Evolutionary conservation across 2,797 vertebrate species (phyloP).

Genomic region (Myripristis jacobus): DNA sequence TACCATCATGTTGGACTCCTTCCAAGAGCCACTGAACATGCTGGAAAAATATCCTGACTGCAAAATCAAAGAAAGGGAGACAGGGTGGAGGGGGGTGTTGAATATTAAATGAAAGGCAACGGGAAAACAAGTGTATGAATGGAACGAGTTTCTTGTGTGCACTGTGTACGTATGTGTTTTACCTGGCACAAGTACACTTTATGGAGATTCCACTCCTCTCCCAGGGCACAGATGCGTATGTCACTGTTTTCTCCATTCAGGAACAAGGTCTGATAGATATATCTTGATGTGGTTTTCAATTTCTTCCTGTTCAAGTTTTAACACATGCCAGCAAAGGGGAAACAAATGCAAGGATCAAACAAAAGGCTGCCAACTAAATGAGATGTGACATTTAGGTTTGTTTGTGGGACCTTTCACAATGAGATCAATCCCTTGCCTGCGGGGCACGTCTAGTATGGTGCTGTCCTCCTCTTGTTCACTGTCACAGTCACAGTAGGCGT

Average conservation of each 20-base stretch:
- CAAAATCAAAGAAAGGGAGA: constrained; percentile 13
- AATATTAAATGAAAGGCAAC: neutral
- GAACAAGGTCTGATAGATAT: constrained; percentile 98
- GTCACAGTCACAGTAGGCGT: constrained; percentile 84
- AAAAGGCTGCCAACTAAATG: neutral
- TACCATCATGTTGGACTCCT: constrained; percentile 94
- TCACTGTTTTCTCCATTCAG: constrained; percentile 98
- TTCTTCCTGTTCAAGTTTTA: constrained; percentile 87
- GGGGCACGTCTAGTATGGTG: constrained; percentile 83
- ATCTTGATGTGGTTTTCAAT: constrained; percentile 95
- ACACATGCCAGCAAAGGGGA: constrained; percentile 8
- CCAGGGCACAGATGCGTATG: constrained; percentile 94
- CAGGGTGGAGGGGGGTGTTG: neutral
- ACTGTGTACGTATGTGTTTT: constrained; percentile 26
- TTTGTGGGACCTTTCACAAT: neutral
- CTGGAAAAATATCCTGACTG: constrained; percentile 99
- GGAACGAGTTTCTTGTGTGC: neutral
- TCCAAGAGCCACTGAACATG: constrained; percentile 99
- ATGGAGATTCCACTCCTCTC: constrained; percentile 97
- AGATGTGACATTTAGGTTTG: neutral
- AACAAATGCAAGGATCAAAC: constrained; percentile 12
- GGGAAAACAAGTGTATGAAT: neutral
- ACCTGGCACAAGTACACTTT: constrained; percentile 99
- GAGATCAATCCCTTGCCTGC: constrained; percentile 75
- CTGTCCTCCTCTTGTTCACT: constrained; percentile 87